Evolutionary conservation across 2,888 invertebrate genomes (phyloP).

Genomic region (Dusona sp.): DNA sequence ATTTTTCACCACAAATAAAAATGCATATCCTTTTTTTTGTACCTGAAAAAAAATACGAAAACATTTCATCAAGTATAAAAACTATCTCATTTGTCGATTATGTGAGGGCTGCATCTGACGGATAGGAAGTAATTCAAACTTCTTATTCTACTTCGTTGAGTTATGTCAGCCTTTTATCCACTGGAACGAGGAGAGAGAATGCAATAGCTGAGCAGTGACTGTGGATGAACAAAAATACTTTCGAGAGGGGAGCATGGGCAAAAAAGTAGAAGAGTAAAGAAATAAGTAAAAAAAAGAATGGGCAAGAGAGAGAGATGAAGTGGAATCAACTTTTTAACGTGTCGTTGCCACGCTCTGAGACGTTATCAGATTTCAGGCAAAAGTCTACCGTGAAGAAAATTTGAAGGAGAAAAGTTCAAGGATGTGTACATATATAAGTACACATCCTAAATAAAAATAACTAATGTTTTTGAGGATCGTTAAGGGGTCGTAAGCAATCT

Average conservation of each 20-base stretch:
- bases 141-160: background rate
- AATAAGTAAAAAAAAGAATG: background rate
- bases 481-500: constrained; percentile 39
- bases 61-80: background rate
- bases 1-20: too few relatives aligned
- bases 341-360: constrained; percentile 6
- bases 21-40: too few relatives aligned
- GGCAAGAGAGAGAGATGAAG: constrained; percentile 9
- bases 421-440: background rate
- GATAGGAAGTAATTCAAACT: constrained; percentile 2
- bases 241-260: background rate
- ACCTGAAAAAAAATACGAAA: background rate
- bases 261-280: background rate
- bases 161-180: background rate
- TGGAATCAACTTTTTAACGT: constrained; percentile 48
- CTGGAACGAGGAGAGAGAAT: background rate
- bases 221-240: background rate
- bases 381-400: constrained; percentile 14
- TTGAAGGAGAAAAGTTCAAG: background rate
- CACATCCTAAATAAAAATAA: background rate
- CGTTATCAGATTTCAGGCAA: constrained; percentile 53
- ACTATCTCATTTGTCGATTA: background rate
- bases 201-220: background rate
- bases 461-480: constrained; percentile 26
- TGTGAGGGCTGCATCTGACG: background rate